A percentile compares a stretch with the other conserved stretches of the same genome.
Conservation (phyloP, 2,888 invertebrate genomes). For the Schizotus pectinicornis region DNA sequence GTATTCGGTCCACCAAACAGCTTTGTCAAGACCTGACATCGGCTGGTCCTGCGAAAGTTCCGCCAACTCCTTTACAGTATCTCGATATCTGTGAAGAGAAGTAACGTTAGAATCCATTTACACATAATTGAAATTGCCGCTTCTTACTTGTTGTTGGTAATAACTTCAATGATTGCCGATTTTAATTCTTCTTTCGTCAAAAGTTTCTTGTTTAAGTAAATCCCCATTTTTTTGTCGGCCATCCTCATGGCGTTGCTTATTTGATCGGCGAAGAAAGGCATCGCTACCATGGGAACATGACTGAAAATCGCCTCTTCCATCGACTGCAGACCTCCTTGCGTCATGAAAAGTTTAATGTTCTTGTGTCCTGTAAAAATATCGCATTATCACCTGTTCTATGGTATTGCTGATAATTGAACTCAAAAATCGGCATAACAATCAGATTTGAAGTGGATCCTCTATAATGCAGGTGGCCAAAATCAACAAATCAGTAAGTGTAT, state of each 20-base stretch:
- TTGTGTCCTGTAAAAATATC: conserved; percentile 13
- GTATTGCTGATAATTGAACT: neutral
- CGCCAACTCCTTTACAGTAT: conserved; percentile 32
- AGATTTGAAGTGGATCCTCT: neutral
- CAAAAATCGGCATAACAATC: neutral
- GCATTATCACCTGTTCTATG: neutral
- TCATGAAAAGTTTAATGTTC: conserved; percentile 26
- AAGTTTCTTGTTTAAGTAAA: neutral
- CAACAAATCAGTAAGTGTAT: too few species aligned
- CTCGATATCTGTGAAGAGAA: conserved; percentile 26
- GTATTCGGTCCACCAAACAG: conserved; percentile 12
- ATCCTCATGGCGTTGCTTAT: conserved; percentile 21
- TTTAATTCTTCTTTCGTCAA: neutral
- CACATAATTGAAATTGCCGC: neutral
- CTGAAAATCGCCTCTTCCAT: conserved; percentile 54
- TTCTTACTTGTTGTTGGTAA: neutral
- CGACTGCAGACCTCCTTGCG: conserved; percentile 49
- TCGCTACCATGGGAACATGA: conserved; percentile 53
- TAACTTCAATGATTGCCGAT: neutral
- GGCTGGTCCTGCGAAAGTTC: conserved; percentile 32
- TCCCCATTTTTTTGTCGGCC: conserved; percentile 37
- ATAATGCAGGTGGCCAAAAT: too few species aligned
- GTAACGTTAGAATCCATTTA: neutral
- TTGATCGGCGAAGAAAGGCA: conserved; percentile 55
- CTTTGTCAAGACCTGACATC: conserved; percentile 8